Base-by-base conservation (phyloP, 1,140 invertebrate species). In the Limonius californicus region DNA sequence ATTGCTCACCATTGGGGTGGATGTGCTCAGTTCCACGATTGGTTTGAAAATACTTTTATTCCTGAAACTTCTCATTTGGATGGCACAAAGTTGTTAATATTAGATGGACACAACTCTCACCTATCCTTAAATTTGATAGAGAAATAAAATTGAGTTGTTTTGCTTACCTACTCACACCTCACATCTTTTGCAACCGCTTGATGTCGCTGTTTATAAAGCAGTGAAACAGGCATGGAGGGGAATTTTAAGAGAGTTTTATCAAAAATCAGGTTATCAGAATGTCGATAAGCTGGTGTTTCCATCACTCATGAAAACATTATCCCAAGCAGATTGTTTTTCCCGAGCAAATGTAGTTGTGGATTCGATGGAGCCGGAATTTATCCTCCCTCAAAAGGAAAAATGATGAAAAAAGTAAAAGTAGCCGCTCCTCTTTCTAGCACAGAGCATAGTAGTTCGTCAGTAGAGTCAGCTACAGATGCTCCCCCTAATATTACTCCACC, bases 21-120 rank as follows among this genome's bases (percentile, higher is more conserved):
- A 54, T 54, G 53, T 9, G 19, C 12, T 54, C 53, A 54, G 16
- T 54, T 54, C 21, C 12, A 11, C 7, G 21, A 54, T 8, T 54
- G 53, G 53, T 54, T 56, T 56, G 21, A 30, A 32, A 56, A 35
- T 8, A 7, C 2, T 30, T 56, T 56, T 16, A 15, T 56, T 14
- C 9, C 12, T 14, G 14, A 27, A 18, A 30, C 54, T 15, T 11
- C 54, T 12, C 4, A 32, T 3, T 18, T 30, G 12, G 54, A 56
- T 11, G 54, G 54, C 6, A 32, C 54, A 19, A 56, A 56, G 21
- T 35, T 30, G 9, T 35, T 56, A 35, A 56, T 56, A 11, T 30
- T 56, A 2, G 54, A 32, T 15, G 23, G 21, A 8, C 54, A 56
- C 32, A 56, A 56, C 14, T 56, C 54, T 32, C 54, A 56, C 54